phyloP scores from a whole-genome alignment of 2,113 vertebrate species.

The Motacilla tschutschensis region DNA sequence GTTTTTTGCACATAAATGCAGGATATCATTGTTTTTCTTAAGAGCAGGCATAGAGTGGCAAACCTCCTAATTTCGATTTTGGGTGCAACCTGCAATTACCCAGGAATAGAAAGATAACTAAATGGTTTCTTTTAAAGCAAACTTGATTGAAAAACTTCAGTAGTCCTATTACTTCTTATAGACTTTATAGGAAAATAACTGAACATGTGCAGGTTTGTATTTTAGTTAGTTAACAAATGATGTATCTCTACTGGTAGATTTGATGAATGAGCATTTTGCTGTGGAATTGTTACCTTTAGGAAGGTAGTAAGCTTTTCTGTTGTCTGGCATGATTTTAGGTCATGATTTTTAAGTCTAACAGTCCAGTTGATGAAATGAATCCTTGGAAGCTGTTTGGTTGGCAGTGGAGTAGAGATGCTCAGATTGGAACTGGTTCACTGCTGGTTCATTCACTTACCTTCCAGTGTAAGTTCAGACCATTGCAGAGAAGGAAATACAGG shows the following conservation, averaged over 20 bases:
- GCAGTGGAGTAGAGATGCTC: neutral
- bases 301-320: neutral
- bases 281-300: neutral
- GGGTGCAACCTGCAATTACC: neutral
- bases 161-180: neutral
- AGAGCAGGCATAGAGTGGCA: neutral
- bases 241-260: neutral
- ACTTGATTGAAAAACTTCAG: neutral
- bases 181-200: neutral
- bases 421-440: neutral
- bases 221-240: neutral
- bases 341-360: neutral
- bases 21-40: neutral
- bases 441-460: neutral
- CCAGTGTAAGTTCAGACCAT: rapidly evolving
- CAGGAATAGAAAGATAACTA: neutral
- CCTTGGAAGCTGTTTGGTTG: neutral
- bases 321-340: neutral
- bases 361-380: neutral
- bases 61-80: neutral
- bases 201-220: neutral
- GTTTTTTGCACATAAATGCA: neutral
- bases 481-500: neutral
- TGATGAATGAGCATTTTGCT: neutral
- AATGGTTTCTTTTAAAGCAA: neutral